These are phyloP conservation scores for Baccha elongata DNA, from an alignment of 2,888 invertebrate genomes.

Conservation along the genomic window DNA sequence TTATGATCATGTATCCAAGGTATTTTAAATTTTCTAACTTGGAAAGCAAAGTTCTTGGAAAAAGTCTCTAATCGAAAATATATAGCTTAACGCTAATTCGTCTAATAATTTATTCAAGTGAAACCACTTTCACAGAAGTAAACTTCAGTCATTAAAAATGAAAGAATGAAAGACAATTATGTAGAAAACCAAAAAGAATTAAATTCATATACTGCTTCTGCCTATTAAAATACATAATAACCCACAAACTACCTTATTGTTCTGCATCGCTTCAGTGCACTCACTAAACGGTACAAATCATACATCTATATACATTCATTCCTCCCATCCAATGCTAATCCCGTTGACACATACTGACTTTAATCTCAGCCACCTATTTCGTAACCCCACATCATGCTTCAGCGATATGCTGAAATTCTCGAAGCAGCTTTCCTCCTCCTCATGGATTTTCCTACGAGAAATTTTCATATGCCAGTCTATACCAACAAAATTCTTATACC, in stretches of 20 bases:
- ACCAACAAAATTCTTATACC: slow-evolving; percentile 50
- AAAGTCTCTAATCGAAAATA: no score
- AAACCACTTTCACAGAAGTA: slow-evolving; percentile 35
- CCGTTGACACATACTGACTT: slow-evolving; percentile 61
- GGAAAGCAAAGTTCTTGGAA: no score
- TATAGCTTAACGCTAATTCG: no score
- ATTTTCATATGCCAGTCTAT: slow-evolving; percentile 1
- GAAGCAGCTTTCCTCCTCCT: slow-evolving; percentile 26
- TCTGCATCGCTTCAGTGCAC: slow-evolving; percentile 8
- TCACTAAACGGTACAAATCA: slow-evolving; percentile 53
- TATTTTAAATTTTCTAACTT: no score
- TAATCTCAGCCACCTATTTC: slow-evolving; percentile 56
- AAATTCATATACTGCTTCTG: slow-evolving; percentile 8
- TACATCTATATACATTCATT: slow-evolving; percentile 1
- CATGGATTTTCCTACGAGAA: slow-evolving; percentile 6
- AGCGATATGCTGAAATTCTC: slow-evolving; percentile 7
- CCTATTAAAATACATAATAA: slow-evolving; percentile 13
- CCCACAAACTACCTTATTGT: neutral
- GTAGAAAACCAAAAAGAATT: neutral
- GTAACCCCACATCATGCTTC: slow-evolving; percentile 30
- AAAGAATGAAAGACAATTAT: slow-evolving; percentile 1
- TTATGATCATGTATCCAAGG: no score
- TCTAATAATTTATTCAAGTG: slow-evolving; percentile 3
- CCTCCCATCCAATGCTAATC: slow-evolving; percentile 24
- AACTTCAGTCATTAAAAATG: slow-evolving; percentile 30